A percentile compares a stretch with the other conserved stretches of the same genome.
These are phyloP conservation scores for Heliconius hewitsoni DNA, from an alignment of 1,140 invertebrate genomes.

Conservation along the genomic window DNA sequence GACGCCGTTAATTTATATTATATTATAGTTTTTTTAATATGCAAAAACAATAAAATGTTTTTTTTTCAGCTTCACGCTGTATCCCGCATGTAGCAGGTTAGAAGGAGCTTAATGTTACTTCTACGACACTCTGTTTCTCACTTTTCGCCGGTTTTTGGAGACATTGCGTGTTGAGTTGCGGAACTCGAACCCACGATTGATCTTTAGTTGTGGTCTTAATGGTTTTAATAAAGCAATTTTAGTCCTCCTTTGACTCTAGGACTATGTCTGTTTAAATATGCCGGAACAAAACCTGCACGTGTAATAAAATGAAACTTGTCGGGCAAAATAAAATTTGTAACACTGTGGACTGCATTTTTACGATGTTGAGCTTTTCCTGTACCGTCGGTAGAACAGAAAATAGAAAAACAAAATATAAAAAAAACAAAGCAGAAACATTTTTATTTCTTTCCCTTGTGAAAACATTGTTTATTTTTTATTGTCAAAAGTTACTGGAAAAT, in stretches of 20 bases:
- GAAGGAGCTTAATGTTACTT: too few species aligned
- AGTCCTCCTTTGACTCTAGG: neutral
- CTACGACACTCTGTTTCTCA: too few species aligned
- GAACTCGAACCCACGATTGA: too few species aligned
- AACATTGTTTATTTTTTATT: neutral
- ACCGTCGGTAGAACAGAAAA: neutral
- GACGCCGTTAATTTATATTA: neutral
- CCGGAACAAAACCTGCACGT: neutral
- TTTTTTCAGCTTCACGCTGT: too few species aligned
- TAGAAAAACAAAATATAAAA: neutral
- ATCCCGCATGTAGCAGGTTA: too few species aligned
- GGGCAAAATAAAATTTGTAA: neutral
- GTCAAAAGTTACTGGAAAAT: neutral
- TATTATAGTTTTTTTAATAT: neutral
- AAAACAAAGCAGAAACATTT: neutral
- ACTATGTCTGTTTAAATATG: neutral
- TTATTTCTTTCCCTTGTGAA: neutral
- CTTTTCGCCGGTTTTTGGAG: too few species aligned
- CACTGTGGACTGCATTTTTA: constrained; percentile 7
- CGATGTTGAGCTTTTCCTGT: neutral
- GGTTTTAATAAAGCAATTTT: too few species aligned
- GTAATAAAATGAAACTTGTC: neutral
- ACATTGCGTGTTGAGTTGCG: too few species aligned
- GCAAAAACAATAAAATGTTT: too few species aligned
- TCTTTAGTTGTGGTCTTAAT: too few species aligned